Evolutionary conservation across 2,888 invertebrate species (phyloP).

Genomic region (Pardosa pseudoannulata): DNA sequence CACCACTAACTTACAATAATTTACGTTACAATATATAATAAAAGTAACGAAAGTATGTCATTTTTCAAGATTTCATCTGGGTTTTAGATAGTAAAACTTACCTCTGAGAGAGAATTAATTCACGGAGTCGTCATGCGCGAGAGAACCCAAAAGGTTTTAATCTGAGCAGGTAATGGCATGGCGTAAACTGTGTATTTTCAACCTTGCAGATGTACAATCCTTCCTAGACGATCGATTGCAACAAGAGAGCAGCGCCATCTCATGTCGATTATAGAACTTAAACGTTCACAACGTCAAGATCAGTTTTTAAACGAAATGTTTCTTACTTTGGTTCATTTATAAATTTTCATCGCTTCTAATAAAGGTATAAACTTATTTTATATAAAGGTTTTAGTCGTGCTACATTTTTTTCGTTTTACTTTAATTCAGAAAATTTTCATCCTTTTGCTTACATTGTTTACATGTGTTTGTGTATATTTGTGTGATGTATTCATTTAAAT

Average conservation of each 20-base stretch:
- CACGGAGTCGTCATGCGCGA: slow-evolving; percentile 69
- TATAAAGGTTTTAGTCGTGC: too few species aligned
- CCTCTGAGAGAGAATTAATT: slow-evolving; percentile 52
- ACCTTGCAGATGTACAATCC: slow-evolving; percentile 69
- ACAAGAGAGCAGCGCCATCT: slow-evolving; percentile 59
- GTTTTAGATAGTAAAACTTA: slow-evolving; percentile 41
- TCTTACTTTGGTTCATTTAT: too few species aligned
- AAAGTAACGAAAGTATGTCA: slow-evolving; percentile 3
- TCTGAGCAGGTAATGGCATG: slow-evolving; percentile 73
- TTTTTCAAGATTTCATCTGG: slow-evolving; percentile 23
- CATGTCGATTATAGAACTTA: too few species aligned
- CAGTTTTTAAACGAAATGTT: too few species aligned
- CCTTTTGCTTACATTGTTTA: too few species aligned
- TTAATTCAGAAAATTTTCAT: too few species aligned
- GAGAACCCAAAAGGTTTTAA: slow-evolving; percentile 66
- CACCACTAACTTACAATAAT: slow-evolving; percentile 26
- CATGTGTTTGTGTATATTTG: too few species aligned
- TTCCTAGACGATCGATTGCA: slow-evolving; percentile 67
- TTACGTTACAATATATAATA: slow-evolving; percentile 3
- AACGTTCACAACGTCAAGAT: too few species aligned
- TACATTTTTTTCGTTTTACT: too few species aligned
- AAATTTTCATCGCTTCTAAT: too few species aligned
- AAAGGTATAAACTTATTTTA: too few species aligned
- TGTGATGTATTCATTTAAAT: too few species aligned
- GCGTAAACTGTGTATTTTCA: slow-evolving; percentile 53